phyloP scores from a whole-genome alignment of 2,797 vertebrate species.

The Poecilia gillii region DNA sequence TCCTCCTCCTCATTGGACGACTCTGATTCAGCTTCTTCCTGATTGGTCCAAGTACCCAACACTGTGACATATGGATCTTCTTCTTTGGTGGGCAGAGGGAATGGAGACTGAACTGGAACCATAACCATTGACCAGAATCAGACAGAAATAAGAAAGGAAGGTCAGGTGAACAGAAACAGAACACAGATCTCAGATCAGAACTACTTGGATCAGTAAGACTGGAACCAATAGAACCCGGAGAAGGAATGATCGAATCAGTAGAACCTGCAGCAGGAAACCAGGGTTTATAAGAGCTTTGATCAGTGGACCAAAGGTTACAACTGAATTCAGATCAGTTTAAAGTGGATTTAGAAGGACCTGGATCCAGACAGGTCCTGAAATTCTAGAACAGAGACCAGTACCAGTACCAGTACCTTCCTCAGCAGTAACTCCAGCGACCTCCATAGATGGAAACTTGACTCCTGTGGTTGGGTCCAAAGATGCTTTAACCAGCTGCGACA shows the following conservation, averaged over 20 bases:
- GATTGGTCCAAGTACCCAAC: slow-evolving; percentile 54
- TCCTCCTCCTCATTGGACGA: slow-evolving; percentile 73
- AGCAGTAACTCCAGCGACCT: neutral
- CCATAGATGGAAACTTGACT: slow-evolving; percentile 27
- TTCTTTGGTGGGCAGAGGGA: neutral
- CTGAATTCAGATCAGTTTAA: neutral
- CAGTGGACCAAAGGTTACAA: neutral
- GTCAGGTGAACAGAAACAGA: neutral
- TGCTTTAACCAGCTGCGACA: slow-evolving; percentile 58
- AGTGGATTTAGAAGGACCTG: neutral
- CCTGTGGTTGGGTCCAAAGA: slow-evolving; percentile 28
- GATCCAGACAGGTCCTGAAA: neutral
- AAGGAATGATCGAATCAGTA: neutral
- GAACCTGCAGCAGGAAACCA: neutral
- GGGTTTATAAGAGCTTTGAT: neutral
- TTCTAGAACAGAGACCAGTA: neutral
- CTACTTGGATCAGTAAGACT: neutral
- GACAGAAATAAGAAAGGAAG: neutral
- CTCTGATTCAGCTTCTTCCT: slow-evolving; percentile 64
- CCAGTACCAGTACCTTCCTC: slow-evolving; percentile 35
- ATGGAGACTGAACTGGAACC: slow-evolving; percentile 14
- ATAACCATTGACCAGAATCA: slow-evolving; percentile 12
- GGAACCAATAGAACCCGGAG: neutral
- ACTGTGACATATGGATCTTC: slow-evolving; percentile 24
- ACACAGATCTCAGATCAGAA: neutral